A percentile compares a stretch with the other conserved stretches of the same genome.
Conservation (phyloP, 2,113 vertebrate genomes). For the Epinephelus moara region DNA sequence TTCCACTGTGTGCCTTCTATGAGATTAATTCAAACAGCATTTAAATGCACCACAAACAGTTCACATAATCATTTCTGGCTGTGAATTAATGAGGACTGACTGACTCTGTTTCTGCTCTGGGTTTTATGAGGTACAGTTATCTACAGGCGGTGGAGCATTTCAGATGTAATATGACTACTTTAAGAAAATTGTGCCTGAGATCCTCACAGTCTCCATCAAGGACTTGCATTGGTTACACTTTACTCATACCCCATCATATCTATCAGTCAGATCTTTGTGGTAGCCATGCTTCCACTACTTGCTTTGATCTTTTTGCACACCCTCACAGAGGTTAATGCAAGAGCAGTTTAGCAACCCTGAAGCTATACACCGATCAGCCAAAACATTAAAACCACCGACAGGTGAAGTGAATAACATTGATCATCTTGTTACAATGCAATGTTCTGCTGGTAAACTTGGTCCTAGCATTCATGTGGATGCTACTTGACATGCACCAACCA, state of each 20-base stretch:
- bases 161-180: not conserved
- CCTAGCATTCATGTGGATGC: no score
- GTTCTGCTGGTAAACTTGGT: no score
- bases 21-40: not conserved
- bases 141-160: not conserved
- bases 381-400: no score
- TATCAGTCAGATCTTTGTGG: no score
- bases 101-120: not conserved
- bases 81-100: not conserved
- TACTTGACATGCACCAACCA: no score
- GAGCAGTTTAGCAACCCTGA: not conserved
- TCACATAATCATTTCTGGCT: not conserved
- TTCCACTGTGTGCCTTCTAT: not conserved
- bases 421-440: no score
- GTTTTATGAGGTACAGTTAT: not conserved
- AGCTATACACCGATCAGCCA: not conserved
- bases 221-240: no score
- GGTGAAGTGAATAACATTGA: no score
- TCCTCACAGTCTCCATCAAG: no score
- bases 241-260: no score
- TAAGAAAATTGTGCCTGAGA: not conserved
- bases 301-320: not conserved
- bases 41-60: not conserved
- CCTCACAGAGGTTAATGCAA: not conserved
- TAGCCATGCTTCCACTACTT: no score